phyloP scores from a whole-genome alignment of 1,140 invertebrate species.

The Elymnias hypermnestra region DNA sequence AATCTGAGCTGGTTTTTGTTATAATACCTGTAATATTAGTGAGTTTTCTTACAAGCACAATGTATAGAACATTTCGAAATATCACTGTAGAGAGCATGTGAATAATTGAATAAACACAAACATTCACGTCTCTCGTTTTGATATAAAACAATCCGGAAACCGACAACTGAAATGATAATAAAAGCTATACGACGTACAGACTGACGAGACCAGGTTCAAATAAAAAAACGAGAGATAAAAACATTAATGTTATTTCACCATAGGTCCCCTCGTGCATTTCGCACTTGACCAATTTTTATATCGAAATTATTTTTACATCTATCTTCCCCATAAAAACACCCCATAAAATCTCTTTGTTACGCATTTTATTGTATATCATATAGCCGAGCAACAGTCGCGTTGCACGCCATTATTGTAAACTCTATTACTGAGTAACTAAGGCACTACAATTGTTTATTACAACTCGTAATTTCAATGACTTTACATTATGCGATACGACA shows the following conservation, averaged over 20 bases:
- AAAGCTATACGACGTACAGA: no score
- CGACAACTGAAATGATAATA: no score
- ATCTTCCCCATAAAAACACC: slow-evolving; percentile 15
- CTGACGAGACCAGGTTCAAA: no score
- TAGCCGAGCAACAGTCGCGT: neutral
- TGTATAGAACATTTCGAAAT: no score
- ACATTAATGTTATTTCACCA: neutral
- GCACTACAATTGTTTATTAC: neutral
- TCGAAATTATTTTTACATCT: slow-evolving; percentile 18
- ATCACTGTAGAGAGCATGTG: no score
- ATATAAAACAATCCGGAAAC: no score
- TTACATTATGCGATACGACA: neutral
- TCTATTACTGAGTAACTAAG: neutral
- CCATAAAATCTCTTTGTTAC: slow-evolving; percentile 17
- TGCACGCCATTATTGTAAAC: neutral
- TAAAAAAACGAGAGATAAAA: slow-evolving; percentile 1
- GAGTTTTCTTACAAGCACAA: no score
- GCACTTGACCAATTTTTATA: slow-evolving; percentile 9
- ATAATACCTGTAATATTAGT: no score
- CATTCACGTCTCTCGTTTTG: no score
- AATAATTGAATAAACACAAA: no score
- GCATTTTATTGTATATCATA: slow-evolving; percentile 12
- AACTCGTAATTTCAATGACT: neutral
- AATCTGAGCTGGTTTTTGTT: no score
- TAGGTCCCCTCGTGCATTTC: neutral